Percentiles rank a stretch among this genome's conserved stretches.
Conservation (phyloP, 2,888 invertebrate species). For the Gymnosoma rotundatum region DNA sequence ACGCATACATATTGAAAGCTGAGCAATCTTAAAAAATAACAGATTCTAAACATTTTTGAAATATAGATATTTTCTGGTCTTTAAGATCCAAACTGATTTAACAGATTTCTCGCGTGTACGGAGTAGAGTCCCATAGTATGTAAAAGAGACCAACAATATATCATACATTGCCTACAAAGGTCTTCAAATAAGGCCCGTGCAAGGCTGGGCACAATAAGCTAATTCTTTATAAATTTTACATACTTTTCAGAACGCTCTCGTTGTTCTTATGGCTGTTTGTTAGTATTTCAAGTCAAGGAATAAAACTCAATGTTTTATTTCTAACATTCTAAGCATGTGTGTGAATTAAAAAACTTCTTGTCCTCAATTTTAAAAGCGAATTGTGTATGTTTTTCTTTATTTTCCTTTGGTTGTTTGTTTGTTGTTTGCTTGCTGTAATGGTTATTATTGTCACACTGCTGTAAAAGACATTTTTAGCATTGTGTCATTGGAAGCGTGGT, state of each 20-base stretch:
- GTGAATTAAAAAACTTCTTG: constrained; percentile 43
- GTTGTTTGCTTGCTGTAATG: constrained; percentile 32
- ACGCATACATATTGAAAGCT: no score
- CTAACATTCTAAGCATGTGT: constrained; percentile 31
- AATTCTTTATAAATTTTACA: neutral
- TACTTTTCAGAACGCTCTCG: neutral
- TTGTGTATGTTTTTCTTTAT: neutral
- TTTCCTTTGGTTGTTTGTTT: neutral
- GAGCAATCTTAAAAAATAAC: no score
- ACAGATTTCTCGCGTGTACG: no score
- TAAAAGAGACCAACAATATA: no score
- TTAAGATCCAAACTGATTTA: no score
- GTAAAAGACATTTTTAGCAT: constrained; percentile 50
- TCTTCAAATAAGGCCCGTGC: no score
- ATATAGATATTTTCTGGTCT: no score
- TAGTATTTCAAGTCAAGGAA: constrained; percentile 15
- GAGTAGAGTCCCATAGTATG: no score
- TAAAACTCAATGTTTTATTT: constrained; percentile 17
- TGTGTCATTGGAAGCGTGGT: constrained; percentile 62
- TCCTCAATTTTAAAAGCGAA: constrained; percentile 29
- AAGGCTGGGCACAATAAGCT: no score
- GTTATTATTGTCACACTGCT: constrained; percentile 62
- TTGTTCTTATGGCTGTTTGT: neutral
- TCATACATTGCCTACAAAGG: no score
- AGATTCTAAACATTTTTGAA: no score